phyloP scores from a whole-genome alignment of 2,888 invertebrate genomes.

The Ephialtes manifestator region DNA sequence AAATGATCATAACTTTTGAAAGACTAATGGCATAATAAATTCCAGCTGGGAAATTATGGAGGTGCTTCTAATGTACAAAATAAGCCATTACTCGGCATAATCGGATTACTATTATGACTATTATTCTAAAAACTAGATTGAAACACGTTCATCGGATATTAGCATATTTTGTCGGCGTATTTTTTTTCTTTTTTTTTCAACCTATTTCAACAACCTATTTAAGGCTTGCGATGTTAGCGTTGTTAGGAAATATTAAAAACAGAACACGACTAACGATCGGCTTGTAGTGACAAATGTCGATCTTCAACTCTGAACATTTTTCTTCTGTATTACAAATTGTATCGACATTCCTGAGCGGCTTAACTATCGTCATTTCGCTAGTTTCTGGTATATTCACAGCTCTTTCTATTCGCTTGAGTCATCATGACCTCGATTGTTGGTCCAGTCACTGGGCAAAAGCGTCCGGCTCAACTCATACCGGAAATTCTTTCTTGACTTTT shows the following conservation, averaged over 20 bases:
- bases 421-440: conserved; percentile 34
- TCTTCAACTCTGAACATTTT: neutral
- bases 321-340: conserved; percentile 1
- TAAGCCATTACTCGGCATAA: too few relatives aligned
- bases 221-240: too few relatives aligned
- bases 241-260: neutral
- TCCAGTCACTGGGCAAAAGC: neutral
- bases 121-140: too few relatives aligned
- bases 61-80: too few relatives aligned
- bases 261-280: neutral
- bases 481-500: conserved; percentile 63
- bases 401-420: conserved; percentile 44
- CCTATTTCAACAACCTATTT: too few relatives aligned
- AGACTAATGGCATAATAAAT: neutral
- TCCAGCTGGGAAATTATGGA: too few relatives aligned
- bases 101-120: too few relatives aligned
- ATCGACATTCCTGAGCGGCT: conserved; percentile 38
- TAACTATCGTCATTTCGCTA: conserved; percentile 34
- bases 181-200: too few relatives aligned
- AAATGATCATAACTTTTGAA: neutral
- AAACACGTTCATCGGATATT: too few relatives aligned
- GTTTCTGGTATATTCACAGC: conserved; percentile 38
- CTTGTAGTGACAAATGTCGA: neutral
- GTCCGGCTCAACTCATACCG: conserved; percentile 46
- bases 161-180: too few relatives aligned